phyloP scores from a whole-genome alignment of 2,113 vertebrate genomes.

The Chaenocephalus aceratus region DNA sequence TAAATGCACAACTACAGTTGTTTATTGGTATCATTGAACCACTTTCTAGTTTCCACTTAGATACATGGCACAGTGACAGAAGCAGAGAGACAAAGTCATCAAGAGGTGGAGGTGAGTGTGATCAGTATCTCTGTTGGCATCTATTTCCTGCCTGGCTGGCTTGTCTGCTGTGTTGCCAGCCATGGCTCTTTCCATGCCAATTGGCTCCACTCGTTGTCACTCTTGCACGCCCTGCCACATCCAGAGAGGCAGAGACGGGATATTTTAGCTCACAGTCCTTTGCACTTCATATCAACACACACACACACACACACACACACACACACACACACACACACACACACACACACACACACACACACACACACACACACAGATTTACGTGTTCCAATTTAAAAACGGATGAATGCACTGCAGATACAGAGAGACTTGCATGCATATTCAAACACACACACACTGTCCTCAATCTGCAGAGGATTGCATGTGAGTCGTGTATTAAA shows the following conservation, averaged over 20 bases:
- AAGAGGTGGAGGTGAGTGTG: conserved; percentile 54
- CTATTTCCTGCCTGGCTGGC: conserved; percentile 59
- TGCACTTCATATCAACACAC: conserved; percentile 2
- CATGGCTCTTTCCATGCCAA: conserved; percentile 42
- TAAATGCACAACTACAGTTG: conserved; percentile 19
- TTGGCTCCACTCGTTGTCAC: conserved; percentile 39
- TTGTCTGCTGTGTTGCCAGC: conserved; percentile 66
- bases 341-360: too few relatives aligned
- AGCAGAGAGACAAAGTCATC: conserved; percentile 49
- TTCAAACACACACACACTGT: conserved; percentile 6
- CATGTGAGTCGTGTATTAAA: conserved; percentile 43
- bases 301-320: too few relatives aligned
- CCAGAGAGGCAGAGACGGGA: conserved; percentile 42
- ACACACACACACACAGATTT: not conserved
- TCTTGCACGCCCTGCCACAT: conserved; percentile 46
- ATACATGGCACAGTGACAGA: not conserved
- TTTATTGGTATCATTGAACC: not conserved
- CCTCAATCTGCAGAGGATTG: conserved; percentile 27
- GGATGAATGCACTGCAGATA: conserved; percentile 22
- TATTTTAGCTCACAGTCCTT: conserved; percentile 4
- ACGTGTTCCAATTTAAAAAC: conserved; percentile 21
- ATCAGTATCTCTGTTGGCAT: conserved; percentile 57
- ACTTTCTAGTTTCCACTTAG: conserved; percentile 3
- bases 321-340: too few relatives aligned
- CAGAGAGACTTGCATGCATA: conserved; percentile 13